Conservation (phyloP, 2,113 vertebrate species). For the Grammomys surdaster region DNA sequence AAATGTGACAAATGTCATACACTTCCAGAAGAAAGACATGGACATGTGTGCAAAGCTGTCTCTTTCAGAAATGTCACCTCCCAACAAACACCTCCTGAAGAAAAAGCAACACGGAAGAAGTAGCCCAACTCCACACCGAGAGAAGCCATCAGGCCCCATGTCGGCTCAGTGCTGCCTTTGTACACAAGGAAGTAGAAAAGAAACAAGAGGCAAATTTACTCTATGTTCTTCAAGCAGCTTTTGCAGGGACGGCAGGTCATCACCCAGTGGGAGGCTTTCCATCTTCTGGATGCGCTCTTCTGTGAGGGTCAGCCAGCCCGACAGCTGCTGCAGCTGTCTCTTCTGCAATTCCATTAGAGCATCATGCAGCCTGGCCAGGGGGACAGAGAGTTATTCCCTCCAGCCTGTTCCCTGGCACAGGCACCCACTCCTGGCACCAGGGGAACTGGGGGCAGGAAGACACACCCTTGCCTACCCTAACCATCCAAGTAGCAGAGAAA, state of each 20-base stretch:
- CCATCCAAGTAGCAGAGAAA: background rate
- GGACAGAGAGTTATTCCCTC: conserved; percentile 50
- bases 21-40: background rate
- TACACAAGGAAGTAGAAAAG: background rate
- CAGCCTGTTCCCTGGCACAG: background rate
- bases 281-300: conserved; percentile 96
- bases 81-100: background rate
- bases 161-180: background rate
- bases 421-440: background rate
- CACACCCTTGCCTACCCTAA: background rate
- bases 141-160: background rate
- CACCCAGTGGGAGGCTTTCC: conserved; percentile 87
- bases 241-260: conserved; percentile 90
- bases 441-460: background rate
- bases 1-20: background rate
- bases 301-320: conserved; percentile 93
- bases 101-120: background rate
- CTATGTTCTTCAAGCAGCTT: conserved; percentile 95
- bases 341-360: conserved; percentile 97
- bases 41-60: background rate
- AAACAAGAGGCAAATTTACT: conserved; percentile 81
- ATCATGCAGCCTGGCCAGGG: conserved; percentile 92
- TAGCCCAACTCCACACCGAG: background rate
- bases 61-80: background rate
- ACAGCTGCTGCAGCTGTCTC: conserved; percentile 95